phyloP scores from a whole-genome alignment of 2,888 invertebrate species.

The Drosophila hamatofila region DNA sequence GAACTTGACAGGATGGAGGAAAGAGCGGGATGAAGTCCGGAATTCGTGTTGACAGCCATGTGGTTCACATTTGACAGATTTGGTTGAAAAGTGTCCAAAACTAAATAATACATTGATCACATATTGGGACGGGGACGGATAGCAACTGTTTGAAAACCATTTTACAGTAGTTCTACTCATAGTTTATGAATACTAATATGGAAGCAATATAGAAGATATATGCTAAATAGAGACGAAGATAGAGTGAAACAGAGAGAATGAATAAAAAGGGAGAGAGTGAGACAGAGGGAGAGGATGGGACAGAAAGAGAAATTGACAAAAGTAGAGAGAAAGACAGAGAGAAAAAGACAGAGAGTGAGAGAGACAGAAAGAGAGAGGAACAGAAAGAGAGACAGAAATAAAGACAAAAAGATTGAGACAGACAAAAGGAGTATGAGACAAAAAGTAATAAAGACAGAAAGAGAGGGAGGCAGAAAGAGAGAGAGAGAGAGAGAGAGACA shows the following conservation, averaged over 20 bases:
- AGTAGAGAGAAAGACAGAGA: neutral
- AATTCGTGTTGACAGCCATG: constrained; percentile 50
- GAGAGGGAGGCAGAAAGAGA: no score
- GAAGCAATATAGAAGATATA: neutral
- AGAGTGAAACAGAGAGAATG: no score
- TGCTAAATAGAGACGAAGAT: no score
- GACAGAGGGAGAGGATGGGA: neutral
- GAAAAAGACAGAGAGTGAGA: neutral
- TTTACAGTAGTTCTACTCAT: neutral
- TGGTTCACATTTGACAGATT: constrained; percentile 40
- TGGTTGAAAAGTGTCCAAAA: constrained; percentile 9
- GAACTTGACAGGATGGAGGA: constrained; percentile 17
- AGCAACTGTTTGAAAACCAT: neutral
- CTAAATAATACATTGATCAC: constrained; percentile 33
- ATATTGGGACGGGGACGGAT: no score
- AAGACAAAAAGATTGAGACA: neutral
- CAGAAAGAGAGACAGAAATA: neutral
- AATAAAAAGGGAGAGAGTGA: neutral
- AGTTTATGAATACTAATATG: neutral
- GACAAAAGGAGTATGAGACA: neutral
- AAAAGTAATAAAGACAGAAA: neutral
- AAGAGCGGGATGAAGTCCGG: neutral
- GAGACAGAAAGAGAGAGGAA: no score
- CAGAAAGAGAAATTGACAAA: no score
- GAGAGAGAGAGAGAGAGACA: no score